Percentiles rank a stretch among this genome's conserved stretches.
Conservation (phyloP, 35 echinoderm and acorn worm species). For the Ophiothrix spiculata region DNA sequence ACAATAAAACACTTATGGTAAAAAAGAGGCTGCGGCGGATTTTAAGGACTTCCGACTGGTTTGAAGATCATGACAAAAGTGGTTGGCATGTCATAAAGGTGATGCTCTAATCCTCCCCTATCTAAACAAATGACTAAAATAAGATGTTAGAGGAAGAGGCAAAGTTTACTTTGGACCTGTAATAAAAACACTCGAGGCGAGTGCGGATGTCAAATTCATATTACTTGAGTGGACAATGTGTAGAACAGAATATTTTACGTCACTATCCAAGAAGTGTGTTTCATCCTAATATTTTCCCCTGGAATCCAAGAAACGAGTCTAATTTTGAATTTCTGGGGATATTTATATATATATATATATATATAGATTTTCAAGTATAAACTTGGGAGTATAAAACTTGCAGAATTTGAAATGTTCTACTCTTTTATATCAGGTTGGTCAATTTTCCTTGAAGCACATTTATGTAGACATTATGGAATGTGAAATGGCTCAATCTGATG, state of each 20-base stretch:
- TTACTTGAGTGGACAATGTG: neutral
- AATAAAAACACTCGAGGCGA: neutral
- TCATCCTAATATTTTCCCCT: neutral
- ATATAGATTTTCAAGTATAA: neutral
- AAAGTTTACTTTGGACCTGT: neutral
- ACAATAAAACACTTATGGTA: no score
- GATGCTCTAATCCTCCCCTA: neutral
- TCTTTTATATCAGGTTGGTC: no score
- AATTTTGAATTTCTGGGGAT: neutral
- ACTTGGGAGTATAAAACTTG: no score
- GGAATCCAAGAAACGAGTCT: neutral
- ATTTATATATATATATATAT: neutral
- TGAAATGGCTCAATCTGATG: no score
- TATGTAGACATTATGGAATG: no score
- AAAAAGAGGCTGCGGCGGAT: neutral
- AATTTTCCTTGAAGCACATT: no score
- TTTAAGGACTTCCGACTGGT: neutral
- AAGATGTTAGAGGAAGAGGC: neutral
- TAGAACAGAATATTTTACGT: neutral
- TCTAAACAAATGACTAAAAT: slow-evolving; percentile 16
- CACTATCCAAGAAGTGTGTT: neutral
- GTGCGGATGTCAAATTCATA: neutral
- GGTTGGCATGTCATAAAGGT: neutral
- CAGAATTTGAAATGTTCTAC: no score
- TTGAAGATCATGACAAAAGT: neutral